Conservation (phyloP, 2,113 vertebrate genomes). For the Amia ocellicauda region DNA sequence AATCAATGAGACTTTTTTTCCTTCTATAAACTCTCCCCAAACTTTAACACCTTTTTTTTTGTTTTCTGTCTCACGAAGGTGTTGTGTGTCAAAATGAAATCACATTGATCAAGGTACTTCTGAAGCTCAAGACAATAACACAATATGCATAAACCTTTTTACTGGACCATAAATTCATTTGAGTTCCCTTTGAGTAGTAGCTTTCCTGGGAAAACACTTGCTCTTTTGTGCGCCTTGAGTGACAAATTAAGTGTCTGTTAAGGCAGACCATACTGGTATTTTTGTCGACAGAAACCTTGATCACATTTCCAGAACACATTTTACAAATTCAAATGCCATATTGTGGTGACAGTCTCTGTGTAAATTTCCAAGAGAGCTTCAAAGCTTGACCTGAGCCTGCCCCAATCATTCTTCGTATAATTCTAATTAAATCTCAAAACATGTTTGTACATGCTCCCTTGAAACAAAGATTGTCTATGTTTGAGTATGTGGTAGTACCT, state of each 20-base stretch:
- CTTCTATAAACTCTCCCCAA: neutral
- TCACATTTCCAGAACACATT: neutral
- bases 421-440: no score
- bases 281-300: neutral
- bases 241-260: conserved; percentile 15
- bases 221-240: conserved; percentile 1
- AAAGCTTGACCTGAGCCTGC: neutral
- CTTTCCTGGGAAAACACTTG: conserved; percentile 3
- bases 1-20: conserved; percentile 40
- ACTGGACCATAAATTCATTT: no score
- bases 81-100: no score
- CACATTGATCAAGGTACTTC: no score
- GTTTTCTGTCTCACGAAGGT: no score
- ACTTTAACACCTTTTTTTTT: no score
- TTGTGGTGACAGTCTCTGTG: neutral
- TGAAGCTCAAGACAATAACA: no score
- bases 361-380: neutral
- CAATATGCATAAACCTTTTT: no score
- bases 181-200: no score
- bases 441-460: no score
- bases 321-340: conserved; percentile 4
- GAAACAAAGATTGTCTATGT: no score
- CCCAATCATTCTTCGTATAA: neutral
- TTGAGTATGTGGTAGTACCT: no score
- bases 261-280: neutral